These are phyloP conservation scores for Pterostichus madidus DNA, from an alignment of 2,888 invertebrate genomes.

Conservation along the genomic window DNA sequence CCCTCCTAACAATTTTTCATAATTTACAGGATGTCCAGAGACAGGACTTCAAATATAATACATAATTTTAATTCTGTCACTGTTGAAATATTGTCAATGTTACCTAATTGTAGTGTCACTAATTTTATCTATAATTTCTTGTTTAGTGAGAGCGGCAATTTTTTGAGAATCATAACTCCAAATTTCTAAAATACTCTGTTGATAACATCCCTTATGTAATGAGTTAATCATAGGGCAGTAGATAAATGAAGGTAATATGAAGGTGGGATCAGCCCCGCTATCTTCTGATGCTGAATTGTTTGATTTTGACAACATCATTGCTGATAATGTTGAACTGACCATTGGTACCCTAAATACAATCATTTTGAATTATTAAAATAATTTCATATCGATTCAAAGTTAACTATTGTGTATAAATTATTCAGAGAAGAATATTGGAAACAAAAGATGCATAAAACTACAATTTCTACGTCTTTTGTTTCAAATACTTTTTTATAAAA, in stretches of 20 bases:
- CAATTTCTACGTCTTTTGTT: no score
- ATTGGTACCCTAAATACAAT: conserved; percentile 73
- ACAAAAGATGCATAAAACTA: no score
- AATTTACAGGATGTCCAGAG: conserved; percentile 84
- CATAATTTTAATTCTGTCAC: conserved; percentile 41
- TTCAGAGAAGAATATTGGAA: no score
- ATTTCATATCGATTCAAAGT: no score
- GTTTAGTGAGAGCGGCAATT: conserved; percentile 80
- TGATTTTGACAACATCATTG: conserved; percentile 20
- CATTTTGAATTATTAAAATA: no score
- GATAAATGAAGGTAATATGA: conserved; percentile 77
- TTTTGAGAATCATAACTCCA: conserved; percentile 82
- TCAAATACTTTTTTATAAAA: no score
- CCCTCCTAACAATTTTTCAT: conserved; percentile 82
- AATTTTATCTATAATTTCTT: conserved; percentile 82
- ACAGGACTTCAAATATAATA: conserved; percentile 79
- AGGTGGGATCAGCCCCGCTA: conserved; percentile 78
- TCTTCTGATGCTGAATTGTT: conserved; percentile 64
- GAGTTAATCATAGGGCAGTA: conserved; percentile 84
- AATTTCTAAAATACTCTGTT: conserved; percentile 84
- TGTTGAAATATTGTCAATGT: conserved; percentile 50
- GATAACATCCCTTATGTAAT: conserved; percentile 82
- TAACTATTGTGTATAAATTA: no score
- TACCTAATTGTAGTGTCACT: conserved; percentile 80
- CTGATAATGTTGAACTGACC: conserved; percentile 68